Conservation (phyloP, 2,888 invertebrate species). For the Carpatolechia fugitivella region DNA sequence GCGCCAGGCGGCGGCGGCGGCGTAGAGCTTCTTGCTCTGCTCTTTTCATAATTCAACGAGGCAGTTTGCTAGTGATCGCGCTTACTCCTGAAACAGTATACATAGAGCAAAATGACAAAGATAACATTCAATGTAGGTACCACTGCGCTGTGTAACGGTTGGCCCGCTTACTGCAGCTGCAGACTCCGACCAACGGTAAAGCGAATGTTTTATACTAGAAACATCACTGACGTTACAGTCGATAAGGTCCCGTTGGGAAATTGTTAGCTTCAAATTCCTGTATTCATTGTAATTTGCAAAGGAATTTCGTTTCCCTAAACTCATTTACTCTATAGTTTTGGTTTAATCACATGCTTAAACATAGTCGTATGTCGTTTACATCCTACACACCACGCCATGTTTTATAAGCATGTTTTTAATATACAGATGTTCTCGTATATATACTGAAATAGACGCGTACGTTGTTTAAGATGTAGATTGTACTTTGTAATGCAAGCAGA, state of each 20-base stretch:
- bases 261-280: background rate
- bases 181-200: conserved; percentile 17
- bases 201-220: conserved; percentile 7
- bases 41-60: background rate
- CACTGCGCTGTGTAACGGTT: conserved; percentile 17
- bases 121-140: conserved; percentile 16
- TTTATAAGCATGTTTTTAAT: too few species aligned
- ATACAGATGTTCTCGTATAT: too few species aligned
- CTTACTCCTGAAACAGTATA: background rate
- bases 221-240: background rate
- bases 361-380: too few species aligned
- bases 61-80: background rate
- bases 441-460: background rate
- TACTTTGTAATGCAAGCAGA: background rate
- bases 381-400: too few species aligned
- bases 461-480: background rate
- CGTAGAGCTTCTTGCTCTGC: too few species aligned
- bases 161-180: conserved; percentile 17
- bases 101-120: conserved; percentile 1
- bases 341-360: too few species aligned
- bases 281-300: too few species aligned
- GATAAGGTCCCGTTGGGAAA: background rate
- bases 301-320: too few species aligned
- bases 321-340: too few species aligned
- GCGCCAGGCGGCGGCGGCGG: too few species aligned